A percentile compares a stretch with the other conserved stretches of the same genome.
Conservation (phyloP, 2,113 vertebrate species). For the Hemiprocne comata region DNA sequence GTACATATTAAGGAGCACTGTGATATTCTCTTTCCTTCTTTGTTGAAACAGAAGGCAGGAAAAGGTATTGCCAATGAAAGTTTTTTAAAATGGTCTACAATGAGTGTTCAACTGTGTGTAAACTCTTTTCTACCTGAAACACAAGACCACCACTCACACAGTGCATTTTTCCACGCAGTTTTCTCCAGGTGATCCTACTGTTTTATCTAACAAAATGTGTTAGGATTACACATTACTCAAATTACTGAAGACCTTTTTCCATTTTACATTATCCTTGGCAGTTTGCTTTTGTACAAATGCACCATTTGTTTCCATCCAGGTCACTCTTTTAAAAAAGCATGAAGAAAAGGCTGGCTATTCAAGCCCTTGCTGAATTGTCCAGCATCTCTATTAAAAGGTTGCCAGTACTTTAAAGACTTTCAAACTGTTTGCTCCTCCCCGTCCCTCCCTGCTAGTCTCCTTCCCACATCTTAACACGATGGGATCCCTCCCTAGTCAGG, state of each 20-base stretch:
- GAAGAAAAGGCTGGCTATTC: background rate
- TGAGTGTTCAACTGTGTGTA: background rate
- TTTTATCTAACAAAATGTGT: background rate
- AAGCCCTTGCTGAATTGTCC: background rate
- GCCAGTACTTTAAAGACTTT: background rate
- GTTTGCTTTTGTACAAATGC: background rate
- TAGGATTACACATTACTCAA: background rate
- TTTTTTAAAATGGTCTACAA: background rate
- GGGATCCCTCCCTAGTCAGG: background rate
- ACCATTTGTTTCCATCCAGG: background rate
- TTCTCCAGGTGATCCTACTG: background rate
- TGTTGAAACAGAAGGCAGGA: background rate
- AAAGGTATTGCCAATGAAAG: background rate
- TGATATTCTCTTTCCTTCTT: background rate
- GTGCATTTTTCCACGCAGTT: background rate
- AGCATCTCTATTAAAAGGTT: background rate
- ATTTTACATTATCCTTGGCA: background rate
- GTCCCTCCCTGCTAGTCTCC: background rate
- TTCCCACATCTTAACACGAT: background rate
- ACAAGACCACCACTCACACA: background rate
- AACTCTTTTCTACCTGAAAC: background rate
- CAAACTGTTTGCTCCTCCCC: background rate
- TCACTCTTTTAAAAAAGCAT: background rate
- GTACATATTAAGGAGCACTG: conserved; percentile 15
- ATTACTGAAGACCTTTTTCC: background rate